Base-by-base conservation (phyloP, 2,797 vertebrate species). In the Apodemus agrarius region DNA sequence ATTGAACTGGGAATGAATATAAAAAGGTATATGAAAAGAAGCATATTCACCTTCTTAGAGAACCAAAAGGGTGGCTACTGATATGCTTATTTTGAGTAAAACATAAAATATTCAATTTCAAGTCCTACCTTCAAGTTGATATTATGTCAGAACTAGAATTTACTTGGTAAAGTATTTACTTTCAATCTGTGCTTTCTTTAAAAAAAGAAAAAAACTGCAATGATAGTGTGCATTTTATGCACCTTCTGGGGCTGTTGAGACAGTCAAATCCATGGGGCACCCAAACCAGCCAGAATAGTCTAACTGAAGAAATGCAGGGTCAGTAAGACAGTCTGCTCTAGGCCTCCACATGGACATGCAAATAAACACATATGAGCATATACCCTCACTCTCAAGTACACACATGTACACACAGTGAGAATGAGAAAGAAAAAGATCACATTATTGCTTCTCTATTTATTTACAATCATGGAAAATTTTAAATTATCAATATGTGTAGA, bases 21-120 rank as follows among this genome's bases (percentile, higher is more conserved):
- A 4, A 10, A 31, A 9, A 7, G 54, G 40, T 46, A 0, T 37
- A 3, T 6, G 26, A 86, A 63, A 19, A 1, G 1, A 54, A 52
- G 22, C 34, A 5, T 10, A 22, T 80, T 92, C 1, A 10, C 40
- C 88, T 94, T 57, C 34, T 13, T 19, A n/a, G 10, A 75, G 91
- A 94, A 88, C 65, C 31, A 80, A 91, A n/a, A 8, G 6, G 52
- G 80, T 67, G 57, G 65, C 4, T 69, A 57, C 1, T 57, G n/a
- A 52, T 69, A 2, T 4, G 52, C 34, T 83, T 90, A 49, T 67
- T 93, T 43, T 93, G 4, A 75, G 40, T 43, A 52, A 90, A 80
- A 95, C 22, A 72, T 72, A 72, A 91, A 95, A 90, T 80, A 94
- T 43, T 91, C 5, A 24, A 21, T 96, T 96, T 76, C 93, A 40